Conservation (phyloP, 37 sponge, comb jelly and placozoan species). For the Halisarca cf. caerulea region DNA sequence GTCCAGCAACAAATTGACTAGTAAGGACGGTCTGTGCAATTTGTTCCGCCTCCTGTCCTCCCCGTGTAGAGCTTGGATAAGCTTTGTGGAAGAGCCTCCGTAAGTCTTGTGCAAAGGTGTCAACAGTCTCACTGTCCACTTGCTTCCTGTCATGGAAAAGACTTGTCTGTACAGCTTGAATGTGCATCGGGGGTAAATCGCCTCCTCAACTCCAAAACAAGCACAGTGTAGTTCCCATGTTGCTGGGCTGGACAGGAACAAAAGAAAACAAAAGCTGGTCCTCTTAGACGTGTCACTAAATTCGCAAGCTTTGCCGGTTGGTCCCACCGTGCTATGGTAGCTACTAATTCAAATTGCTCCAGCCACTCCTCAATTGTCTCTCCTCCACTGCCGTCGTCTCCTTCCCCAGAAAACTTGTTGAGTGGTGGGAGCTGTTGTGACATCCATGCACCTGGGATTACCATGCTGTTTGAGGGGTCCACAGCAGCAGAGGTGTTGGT, state of each 20-base stretch:
- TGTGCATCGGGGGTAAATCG: not conserved
- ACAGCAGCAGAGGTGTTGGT: too few species aligned
- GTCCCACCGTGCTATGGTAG: too few species aligned
- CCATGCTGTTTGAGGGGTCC: too few species aligned
- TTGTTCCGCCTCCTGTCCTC: not conserved
- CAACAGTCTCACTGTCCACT: not conserved
- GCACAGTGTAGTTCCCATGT: not conserved
- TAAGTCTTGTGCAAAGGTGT: not conserved
- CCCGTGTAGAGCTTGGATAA: not conserved
- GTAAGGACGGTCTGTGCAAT: constrained; percentile 17
- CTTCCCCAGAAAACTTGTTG: not conserved
- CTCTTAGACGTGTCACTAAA: too few species aligned
- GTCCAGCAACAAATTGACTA: not conserved
- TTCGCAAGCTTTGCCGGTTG: too few species aligned
- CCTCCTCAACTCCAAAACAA: not conserved
- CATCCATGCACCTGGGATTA: too few species aligned
- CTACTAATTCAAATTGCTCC: too few species aligned
- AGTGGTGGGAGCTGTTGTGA: not conserved
- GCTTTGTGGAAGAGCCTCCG: not conserved
- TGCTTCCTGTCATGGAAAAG: not conserved
- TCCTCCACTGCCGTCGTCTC: too few species aligned
- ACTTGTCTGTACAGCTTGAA: constrained; percentile 6
- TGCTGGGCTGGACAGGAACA: not conserved
- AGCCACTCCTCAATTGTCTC: too few species aligned
- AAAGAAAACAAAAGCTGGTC: constrained; percentile 2